Evolutionary conservation across 2,797 vertebrate genomes (phyloP), one percentile per base, ranked within the genome.

Genomic region (Syncerus caffer): DNA sequence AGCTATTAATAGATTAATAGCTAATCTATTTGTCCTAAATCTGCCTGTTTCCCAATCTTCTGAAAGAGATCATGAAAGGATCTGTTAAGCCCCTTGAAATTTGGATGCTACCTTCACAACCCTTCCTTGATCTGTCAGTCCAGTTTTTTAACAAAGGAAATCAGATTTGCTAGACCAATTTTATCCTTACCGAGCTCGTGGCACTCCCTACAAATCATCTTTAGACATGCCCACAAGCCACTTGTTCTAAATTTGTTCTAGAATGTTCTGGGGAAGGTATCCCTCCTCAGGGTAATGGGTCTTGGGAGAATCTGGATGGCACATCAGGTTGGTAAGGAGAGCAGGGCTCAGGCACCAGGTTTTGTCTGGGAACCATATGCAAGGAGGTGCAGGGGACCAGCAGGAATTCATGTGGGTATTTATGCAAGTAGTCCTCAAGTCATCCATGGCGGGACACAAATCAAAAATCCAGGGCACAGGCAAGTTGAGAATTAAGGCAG

Each of bases 11-110:
- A 34, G 34, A 34, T 42, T 42, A 62, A 64, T 74, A 80, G 92
- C 58, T 21, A 25, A 84, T 92, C 64, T 96, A n/a, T 58, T 74
- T 86, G 31, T 95, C 45, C 83, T 87, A 91, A 97, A 84, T 83
- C 62, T 83, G 25, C 11, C 67, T 27, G 13, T 89, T 95, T 87
- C 91, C 87, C 80, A 29, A 2, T 53, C 89, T 90, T 90, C 64
- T 55, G 38, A 94, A 88, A 91, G 57, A 55, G 29, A 83, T 60
- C 60, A 74, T 50, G 45, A 97, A 95, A 90, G 38, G 31, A 55
- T 96, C 71, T 50, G 34, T 95, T 85, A 92, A 74, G 27, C 31
- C 51, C 62, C 80, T 96, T 27, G 62, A 90, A 93, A 84, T n/a
- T 60, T 34, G 83, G 64, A n/a, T 23, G 16, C 58, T 38, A 38